A percentile compares a stretch with the other conserved stretches of the same genome.
These are phyloP conservation scores for Monoplex corrugatus DNA, from an alignment of 2,888 invertebrate species.

Conservation along the genomic window DNA sequence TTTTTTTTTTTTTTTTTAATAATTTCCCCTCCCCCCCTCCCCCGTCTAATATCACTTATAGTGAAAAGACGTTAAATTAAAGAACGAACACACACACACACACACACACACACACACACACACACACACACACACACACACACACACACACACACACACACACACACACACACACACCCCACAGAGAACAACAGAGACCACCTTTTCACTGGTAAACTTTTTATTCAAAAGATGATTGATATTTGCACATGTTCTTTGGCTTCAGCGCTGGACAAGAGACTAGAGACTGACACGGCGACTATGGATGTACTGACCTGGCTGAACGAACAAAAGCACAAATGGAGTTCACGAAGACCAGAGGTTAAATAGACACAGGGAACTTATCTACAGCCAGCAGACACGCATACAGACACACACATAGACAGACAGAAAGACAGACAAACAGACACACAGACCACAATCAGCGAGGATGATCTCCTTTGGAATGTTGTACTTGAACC, in stretches of 20 bases:
- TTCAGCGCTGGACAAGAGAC: background rate
- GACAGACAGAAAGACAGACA: background rate
- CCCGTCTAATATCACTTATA: no score
- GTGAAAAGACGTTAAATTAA: no score
- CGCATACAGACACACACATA: no score
- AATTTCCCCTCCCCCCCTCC: no score
- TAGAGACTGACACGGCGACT: background rate
- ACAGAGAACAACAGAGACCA: background rate
- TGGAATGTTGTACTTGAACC: slow-evolving; percentile 5
- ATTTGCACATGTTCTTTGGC: slow-evolving; percentile 12
- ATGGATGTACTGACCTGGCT: background rate
- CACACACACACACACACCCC: background rate
- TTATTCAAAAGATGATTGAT: slow-evolving; percentile 29
- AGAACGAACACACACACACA: background rate
- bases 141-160: no score
- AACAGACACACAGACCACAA: background rate
- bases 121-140: background rate
- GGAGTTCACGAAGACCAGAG: background rate
- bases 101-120: background rate
- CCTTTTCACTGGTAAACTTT: background rate
- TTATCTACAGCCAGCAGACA: background rate
- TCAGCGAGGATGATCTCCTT: background rate
- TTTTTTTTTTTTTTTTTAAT: no score
- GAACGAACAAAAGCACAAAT: no score
- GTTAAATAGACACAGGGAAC: background rate